These are phyloP conservation scores for Wiebesia pumilae DNA, from an alignment of 1,140 invertebrate genomes.

Conservation along the genomic window DNA sequence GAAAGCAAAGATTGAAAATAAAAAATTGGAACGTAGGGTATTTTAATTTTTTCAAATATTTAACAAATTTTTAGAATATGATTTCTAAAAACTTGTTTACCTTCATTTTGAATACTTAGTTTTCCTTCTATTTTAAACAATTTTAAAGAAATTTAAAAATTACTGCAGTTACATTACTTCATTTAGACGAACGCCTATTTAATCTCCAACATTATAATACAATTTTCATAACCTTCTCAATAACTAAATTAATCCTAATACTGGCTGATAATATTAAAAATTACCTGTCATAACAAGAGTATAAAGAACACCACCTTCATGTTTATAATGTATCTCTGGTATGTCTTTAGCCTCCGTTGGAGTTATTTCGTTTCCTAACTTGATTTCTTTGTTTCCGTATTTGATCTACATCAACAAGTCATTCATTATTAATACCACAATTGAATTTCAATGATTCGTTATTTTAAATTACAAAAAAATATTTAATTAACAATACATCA, in stretches of 20 bases:
- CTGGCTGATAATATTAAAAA: not conserved
- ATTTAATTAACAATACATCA: constrained; percentile 63
- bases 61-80: too few species aligned
- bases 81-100: too few species aligned
- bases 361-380: constrained; percentile 77
- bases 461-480: constrained; percentile 13
- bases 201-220: not conserved
- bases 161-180: too few species aligned
- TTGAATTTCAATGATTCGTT: not conserved
- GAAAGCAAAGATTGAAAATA: too few species aligned
- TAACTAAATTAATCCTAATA: not conserved
- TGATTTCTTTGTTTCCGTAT: constrained; percentile 69
- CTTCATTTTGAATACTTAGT: too few species aligned
- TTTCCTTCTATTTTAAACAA: too few species aligned
- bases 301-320: constrained; percentile 76
- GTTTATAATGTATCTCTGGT: constrained; percentile 73
- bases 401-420: constrained; percentile 66
- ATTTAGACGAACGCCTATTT: not conserved
- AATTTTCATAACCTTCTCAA: not conserved
- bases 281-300: constrained; percentile 79
- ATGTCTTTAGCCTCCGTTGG: constrained; percentile 70
- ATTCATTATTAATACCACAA: constrained; percentile 8
- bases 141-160: too few species aligned
- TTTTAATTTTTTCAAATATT: too few species aligned
- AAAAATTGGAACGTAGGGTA: too few species aligned